Evolutionary conservation across 35 echinoderm and acorn worm species (phyloP).

Genomic region (Acanthaster planci): DNA sequence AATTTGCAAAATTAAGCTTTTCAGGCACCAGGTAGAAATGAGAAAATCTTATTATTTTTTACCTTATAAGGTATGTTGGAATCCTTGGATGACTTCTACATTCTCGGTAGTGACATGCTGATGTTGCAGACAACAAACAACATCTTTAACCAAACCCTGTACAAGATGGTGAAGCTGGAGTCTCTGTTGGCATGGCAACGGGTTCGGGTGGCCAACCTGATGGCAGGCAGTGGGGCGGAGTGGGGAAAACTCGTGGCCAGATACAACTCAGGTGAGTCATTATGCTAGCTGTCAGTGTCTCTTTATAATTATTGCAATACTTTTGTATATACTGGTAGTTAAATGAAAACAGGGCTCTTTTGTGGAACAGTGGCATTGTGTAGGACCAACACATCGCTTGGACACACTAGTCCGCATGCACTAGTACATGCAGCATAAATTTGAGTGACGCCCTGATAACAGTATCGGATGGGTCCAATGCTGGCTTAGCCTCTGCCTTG

Average conservation of each 20-base stretch:
- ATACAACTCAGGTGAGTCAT: conserved; percentile 84
- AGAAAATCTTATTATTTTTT: neutral
- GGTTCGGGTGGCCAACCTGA: conserved; percentile 76
- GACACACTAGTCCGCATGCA: too few relatives aligned
- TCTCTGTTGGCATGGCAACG: conserved; percentile 90
- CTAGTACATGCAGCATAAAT: too few relatives aligned
- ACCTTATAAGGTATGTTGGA: conserved; percentile 67
- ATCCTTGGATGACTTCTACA: conserved; percentile 95
- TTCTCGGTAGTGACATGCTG: conserved; percentile 66
- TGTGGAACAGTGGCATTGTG: too few relatives aligned
- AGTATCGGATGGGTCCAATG: too few relatives aligned
- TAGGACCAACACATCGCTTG: too few relatives aligned
- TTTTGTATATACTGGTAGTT: too few relatives aligned
- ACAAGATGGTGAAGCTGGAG: conserved; percentile 59
- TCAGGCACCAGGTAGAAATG: too few relatives aligned
- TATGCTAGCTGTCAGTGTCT: too few relatives aligned
- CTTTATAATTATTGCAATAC: too few relatives aligned
- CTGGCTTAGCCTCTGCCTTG: too few relatives aligned
- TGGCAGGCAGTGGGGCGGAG: conserved; percentile 59
- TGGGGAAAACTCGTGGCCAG: conserved; percentile 75
- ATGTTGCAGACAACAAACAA: conserved; percentile 95
- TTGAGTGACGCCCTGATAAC: too few relatives aligned
- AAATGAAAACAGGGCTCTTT: too few relatives aligned
- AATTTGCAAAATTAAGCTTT: neutral
- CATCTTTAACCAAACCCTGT: conserved; percentile 78